A percentile compares a stretch with the other conserved stretches of the same genome.
Conservation (phyloP, 2,888 invertebrate species). For the Colletes collaris region DNA sequence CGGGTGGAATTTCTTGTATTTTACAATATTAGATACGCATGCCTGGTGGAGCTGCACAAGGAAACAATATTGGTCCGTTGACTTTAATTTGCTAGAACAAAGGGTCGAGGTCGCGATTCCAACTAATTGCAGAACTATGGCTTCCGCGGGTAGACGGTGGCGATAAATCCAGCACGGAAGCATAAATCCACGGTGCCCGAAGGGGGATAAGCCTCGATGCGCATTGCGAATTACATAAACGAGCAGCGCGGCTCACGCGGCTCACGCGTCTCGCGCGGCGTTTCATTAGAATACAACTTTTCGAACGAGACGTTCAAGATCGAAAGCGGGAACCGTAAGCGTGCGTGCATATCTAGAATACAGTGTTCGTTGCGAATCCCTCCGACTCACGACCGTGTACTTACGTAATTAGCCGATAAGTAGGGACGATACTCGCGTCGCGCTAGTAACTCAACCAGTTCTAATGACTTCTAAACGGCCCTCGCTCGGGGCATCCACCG, state of each 20-base stretch:
- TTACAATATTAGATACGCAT: too few species aligned
- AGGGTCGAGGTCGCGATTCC: slow-evolving; percentile 32
- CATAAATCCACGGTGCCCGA: slow-evolving; percentile 43
- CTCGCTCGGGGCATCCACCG: slow-evolving; percentile 33
- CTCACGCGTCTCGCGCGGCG: not conserved
- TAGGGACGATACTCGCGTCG: slow-evolving; percentile 69
- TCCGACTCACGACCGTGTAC: slow-evolving; percentile 21
- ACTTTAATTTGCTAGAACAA: too few species aligned
- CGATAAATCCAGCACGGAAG: slow-evolving; percentile 43
- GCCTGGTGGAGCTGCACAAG: too few species aligned
- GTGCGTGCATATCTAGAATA: not conserved
- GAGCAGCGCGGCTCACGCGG: slow-evolving; percentile 27
- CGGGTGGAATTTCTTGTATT: too few species aligned
- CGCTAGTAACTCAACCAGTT: slow-evolving; percentile 70
- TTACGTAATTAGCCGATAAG: slow-evolving; percentile 75
- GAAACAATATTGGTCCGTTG: too few species aligned
- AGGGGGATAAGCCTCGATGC: slow-evolving; percentile 42
- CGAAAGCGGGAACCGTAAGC: slow-evolving; percentile 16
- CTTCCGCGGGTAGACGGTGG: slow-evolving; percentile 1
- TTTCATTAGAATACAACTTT: slow-evolving; percentile 53
- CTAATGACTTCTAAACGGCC: slow-evolving; percentile 70
- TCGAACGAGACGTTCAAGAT: slow-evolving; percentile 34
- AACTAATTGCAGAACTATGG: slow-evolving; percentile 23
- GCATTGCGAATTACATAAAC: slow-evolving; percentile 55
- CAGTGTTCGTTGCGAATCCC: not conserved